phyloP scores from a whole-genome alignment of 2,113 vertebrate genomes.

The Rhynchomys soricoides region DNA sequence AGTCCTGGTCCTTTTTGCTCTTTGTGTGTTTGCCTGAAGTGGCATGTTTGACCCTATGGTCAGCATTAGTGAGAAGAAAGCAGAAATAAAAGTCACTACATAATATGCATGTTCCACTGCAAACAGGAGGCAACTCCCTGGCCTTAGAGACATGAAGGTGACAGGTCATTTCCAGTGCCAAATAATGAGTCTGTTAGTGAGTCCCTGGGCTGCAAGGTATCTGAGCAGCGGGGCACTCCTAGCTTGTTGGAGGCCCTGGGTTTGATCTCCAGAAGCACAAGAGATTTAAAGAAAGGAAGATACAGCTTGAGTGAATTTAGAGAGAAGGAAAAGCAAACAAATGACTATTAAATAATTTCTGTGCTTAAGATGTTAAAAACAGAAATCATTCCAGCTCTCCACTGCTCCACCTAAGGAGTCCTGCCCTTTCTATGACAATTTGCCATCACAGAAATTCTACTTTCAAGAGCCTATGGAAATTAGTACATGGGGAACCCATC shows the following conservation, averaged over 20 bases:
- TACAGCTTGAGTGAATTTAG: background rate
- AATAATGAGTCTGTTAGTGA: constrained; percentile 63
- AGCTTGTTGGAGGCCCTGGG: background rate
- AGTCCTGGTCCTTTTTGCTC: constrained; percentile 50
- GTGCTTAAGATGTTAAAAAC: background rate
- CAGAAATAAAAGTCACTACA: constrained; percentile 59
- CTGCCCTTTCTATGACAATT: background rate
- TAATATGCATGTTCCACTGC: constrained; percentile 64
- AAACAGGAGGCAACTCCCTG: background rate
- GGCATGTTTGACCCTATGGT: constrained; percentile 51
- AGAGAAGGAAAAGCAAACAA: background rate
- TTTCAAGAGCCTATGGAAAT: constrained; percentile 14
- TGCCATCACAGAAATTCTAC: background rate
- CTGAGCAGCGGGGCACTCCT: background rate
- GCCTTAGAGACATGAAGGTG: constrained; percentile 47
- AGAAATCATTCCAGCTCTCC: background rate
- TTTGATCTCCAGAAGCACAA: background rate
- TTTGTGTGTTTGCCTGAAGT: constrained; percentile 12
- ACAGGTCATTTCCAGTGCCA: constrained; percentile 20
- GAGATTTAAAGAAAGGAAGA: background rate
- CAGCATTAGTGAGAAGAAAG: constrained; percentile 44
- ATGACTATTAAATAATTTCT: background rate
- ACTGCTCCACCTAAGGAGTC: background rate
- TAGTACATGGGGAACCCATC: constrained; percentile 52
- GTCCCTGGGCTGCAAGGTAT: background rate